Conservation (phyloP, 1,140 invertebrate species). For the Spodoptera frugiperda region DNA sequence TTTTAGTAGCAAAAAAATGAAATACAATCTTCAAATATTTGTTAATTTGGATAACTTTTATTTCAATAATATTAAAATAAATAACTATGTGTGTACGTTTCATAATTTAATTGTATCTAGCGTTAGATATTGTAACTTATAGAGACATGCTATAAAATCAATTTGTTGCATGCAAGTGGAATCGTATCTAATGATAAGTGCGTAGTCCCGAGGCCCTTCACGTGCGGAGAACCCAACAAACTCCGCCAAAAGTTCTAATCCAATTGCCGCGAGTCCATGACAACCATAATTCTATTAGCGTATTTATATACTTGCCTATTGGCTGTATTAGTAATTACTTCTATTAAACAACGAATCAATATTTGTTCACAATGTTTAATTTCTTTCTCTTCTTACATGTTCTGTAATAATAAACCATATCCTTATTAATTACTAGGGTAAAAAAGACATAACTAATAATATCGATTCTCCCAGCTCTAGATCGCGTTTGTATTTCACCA, state of each 20-base stretch:
- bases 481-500: too few species aligned
- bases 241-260: slow-evolving; percentile 70
- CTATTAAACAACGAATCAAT: slow-evolving; percentile 1
- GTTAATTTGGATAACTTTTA: too few species aligned
- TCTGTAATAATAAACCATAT: too few species aligned
- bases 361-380: not conserved
- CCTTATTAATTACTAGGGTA: too few species aligned
- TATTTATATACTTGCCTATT: slow-evolving; percentile 2
- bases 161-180: slow-evolving; percentile 10
- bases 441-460: too few species aligned
- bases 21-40: too few species aligned
- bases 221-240: slow-evolving; percentile 68
- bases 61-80: not conserved
- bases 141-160: not conserved
- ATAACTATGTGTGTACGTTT: too few species aligned
- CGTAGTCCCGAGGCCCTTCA: slow-evolving; percentile 39
- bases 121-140: not conserved
- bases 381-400: too few species aligned
- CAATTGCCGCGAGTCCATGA: slow-evolving; percentile 58
- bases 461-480: too few species aligned
- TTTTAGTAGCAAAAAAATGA: too few species aligned
- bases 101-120: not conserved
- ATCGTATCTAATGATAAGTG: slow-evolving; percentile 30
- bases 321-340: slow-evolving; percentile 29
- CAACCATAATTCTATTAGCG: slow-evolving; percentile 44